Base-by-base conservation (phyloP, 2,797 vertebrate genomes). In the Danio albolineatus region DNA sequence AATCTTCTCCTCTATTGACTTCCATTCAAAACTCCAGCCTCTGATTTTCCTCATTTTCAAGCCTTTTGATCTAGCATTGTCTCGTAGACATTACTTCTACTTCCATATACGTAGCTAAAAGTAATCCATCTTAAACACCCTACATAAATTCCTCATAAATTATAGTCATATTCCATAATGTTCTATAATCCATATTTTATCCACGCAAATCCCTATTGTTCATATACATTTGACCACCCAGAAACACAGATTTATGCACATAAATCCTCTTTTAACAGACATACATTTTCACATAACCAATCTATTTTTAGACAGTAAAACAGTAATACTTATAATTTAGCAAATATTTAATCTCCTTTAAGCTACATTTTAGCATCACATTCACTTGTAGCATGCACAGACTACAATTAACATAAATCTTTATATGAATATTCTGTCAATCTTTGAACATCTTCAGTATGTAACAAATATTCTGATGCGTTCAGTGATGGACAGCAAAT, bases 1-100 rank as follows among this genome's bases (percentile, higher is more conserved):
- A 64, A 41, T 44, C 62, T 6, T 43, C 12, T 71, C 38, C 10
- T 71, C 69, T 19, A 56, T 71, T 71, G 38, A 43, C 12, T 71
- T 71, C 38, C 51, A 38, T 70, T 70, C 48, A 16, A 71, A 71
- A 56, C n/a, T 56, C 41, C 28, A 67, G 65, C 49, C 2, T 69
- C 64, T 66, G 13, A 19, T 36, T 16, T 69, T 38, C 3, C 9
- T 69, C 4, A 36, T 1, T 38, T 9, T 60, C 14, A 8, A 0
- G 3, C 28, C 28, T 36, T 36, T 59, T 13, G 3, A 28, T 59
- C 6, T 59, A 59, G 36, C 56, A 17, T 12, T 21, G 28, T 69
- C 21, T 56, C 12, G 10, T 12, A 10, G 62, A 65, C 5, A 9
- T 19, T 44, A 57, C 39, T 41, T 10, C 10, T 65, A 44, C 28